Percentiles rank a stretch among this genome's conserved stretches.
These are phyloP conservation scores for Tamandua tetradactyla DNA, from an alignment of 2,797 vertebrate genomes.

Conservation along the genomic window DNA sequence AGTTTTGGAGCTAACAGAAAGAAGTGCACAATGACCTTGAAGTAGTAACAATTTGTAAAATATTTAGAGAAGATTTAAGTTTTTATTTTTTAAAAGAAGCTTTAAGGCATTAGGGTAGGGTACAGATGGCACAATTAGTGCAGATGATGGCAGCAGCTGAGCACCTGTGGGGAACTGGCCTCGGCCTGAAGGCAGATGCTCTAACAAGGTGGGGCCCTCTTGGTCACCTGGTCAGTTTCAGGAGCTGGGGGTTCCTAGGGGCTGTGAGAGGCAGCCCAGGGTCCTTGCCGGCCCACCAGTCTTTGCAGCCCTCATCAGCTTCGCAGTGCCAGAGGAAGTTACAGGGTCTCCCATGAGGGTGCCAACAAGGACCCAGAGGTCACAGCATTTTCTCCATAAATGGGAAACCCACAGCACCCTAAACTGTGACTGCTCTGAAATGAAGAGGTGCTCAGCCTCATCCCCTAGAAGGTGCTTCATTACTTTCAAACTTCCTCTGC, in stretches of 20 bases:
- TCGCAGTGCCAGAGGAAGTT: slow-evolving; percentile 61
- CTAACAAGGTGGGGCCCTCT: slow-evolving; percentile 70
- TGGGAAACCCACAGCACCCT: background rate
- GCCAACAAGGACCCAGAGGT: too few species aligned
- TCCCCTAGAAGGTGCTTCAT: slow-evolving; percentile 23
- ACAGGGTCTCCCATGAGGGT: slow-evolving; percentile 36
- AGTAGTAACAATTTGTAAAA: slow-evolving; percentile 45
- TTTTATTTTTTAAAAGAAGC: too few species aligned
- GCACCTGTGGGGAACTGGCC: too few species aligned
- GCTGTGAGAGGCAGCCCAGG: too few species aligned
- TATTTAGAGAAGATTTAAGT: slow-evolving; percentile 26
- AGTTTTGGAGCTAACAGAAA: slow-evolving; percentile 45
- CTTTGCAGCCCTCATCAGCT: slow-evolving; percentile 42
- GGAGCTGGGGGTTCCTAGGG: too few species aligned
- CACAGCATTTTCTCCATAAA: slow-evolving; percentile 44
- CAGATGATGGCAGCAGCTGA: slow-evolving; percentile 68
- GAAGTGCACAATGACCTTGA: slow-evolving; percentile 50
- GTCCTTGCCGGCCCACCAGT: too few species aligned
- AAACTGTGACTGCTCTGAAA: slow-evolving; percentile 41
- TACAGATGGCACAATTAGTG: slow-evolving; percentile 68
- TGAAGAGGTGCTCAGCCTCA: slow-evolving; percentile 56
- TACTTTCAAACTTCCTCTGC: slow-evolving; percentile 58
- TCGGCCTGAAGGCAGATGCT: too few species aligned
- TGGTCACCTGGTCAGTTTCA: slow-evolving; percentile 66
- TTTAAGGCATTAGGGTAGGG: slow-evolving; percentile 5